phyloP scores from a whole-genome alignment of 1,140 invertebrate species.

The Zaprionus davidi region DNA sequence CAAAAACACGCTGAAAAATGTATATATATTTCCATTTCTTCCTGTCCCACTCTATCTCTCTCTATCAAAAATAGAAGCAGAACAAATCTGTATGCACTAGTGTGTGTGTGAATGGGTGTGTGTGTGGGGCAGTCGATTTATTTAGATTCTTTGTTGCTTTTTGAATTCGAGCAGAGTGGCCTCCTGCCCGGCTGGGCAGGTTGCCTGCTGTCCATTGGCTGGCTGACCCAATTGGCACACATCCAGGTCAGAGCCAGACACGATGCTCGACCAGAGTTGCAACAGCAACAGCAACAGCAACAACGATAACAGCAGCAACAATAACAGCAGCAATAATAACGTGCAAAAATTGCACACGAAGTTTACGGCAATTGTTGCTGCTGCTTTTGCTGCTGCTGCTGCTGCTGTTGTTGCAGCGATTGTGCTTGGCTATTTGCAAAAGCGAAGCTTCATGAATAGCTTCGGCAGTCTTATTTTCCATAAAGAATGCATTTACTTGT shows the following conservation, averaged over 20 bases:
- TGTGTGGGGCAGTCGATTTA: constrained; percentile 11
- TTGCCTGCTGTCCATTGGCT: constrained; percentile 21
- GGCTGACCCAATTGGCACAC: constrained; percentile 71
- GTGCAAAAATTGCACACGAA: constrained; percentile 46
- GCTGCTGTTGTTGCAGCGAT: background rate
- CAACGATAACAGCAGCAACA: constrained; percentile 33
- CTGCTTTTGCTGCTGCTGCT: background rate
- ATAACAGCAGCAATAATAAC: constrained; percentile 27
- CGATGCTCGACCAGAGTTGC: constrained; percentile 38
- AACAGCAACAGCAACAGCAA: constrained; percentile 26
- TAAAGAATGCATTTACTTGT: constrained; percentile 13
- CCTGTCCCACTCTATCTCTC: background rate
- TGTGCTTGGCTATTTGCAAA: constrained; percentile 20
- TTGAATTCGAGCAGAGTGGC: constrained; percentile 21
- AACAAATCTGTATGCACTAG: background rate
- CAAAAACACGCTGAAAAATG: background rate
- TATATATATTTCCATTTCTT: background rate
- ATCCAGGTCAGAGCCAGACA: constrained; percentile 64
- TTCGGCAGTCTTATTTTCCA: constrained; percentile 13
- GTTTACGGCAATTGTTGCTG: constrained; percentile 33
- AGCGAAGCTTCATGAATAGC: background rate
- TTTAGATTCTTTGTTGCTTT: constrained; percentile 25
- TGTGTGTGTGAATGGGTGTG: background rate
- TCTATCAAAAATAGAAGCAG: constrained; percentile 1
- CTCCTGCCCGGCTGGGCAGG: constrained; percentile 1